phyloP scores from a whole-genome alignment of 2,888 invertebrate genomes.

The Eristalinus aeneus region DNA sequence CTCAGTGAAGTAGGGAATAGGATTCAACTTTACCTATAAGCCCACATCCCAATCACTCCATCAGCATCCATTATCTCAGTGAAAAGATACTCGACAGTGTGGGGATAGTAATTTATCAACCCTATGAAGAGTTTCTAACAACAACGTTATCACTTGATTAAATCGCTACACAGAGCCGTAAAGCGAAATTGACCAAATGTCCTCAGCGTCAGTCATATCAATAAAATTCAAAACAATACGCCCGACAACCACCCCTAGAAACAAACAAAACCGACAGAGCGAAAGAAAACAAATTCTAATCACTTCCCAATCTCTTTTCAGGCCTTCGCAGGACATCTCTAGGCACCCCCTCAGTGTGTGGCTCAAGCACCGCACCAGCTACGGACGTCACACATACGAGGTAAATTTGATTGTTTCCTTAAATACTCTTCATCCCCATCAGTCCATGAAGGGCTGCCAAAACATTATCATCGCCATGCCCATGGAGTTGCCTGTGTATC shows the following conservation, averaged over 20 bases:
- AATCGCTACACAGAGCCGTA: slow-evolving; percentile 64
- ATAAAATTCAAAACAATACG: slow-evolving; percentile 64
- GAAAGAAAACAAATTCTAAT: slow-evolving; percentile 62
- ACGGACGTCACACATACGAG: slow-evolving; percentile 30
- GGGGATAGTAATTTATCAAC: slow-evolving; percentile 44
- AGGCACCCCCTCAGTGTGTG: neutral
- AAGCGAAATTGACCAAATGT: slow-evolving; percentile 62
- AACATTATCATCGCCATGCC: slow-evolving; percentile 24
- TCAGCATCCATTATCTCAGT: slow-evolving; percentile 40
- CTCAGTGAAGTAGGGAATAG: neutral
- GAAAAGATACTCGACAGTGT: neutral
- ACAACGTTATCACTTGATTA: slow-evolving; percentile 69
- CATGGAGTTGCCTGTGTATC: slow-evolving; percentile 12
- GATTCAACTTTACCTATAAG: slow-evolving; percentile 8
- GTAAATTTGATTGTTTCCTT: slow-evolving; percentile 45
- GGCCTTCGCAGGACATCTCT: slow-evolving; percentile 54
- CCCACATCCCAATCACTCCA: slow-evolving; percentile 1
- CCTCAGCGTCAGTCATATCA: slow-evolving; percentile 56
- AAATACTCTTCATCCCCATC: neutral
- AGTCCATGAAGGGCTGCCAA: slow-evolving; percentile 37
- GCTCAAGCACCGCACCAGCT: slow-evolving; percentile 12
- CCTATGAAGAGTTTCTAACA: slow-evolving; percentile 39
- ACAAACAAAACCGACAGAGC: slow-evolving; percentile 14
- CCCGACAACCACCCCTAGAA: slow-evolving; percentile 12
- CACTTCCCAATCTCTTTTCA: slow-evolving; percentile 67